Evolutionary conservation across 2,888 invertebrate species (phyloP).

Genomic region (Noctua pronuba): DNA sequence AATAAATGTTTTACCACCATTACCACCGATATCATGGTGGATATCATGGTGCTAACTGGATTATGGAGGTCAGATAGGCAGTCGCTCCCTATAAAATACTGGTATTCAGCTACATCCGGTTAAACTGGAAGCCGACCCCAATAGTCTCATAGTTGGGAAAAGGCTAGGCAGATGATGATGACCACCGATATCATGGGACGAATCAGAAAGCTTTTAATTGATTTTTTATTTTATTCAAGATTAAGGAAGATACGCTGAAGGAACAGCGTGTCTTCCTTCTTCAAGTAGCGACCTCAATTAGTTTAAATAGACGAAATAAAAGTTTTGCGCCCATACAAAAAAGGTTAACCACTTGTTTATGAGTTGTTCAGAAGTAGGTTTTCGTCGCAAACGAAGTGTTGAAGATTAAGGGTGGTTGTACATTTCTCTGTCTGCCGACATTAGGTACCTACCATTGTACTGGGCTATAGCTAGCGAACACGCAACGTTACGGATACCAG

Average conservation of each 20-base stretch:
- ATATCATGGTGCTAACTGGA: too few relatives aligned
- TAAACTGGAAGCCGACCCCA: too few relatives aligned
- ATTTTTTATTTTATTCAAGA: background rate
- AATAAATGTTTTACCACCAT: background rate
- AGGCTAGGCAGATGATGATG: too few relatives aligned
- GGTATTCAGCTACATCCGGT: too few relatives aligned
- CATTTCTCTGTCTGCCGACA: constrained; percentile 19
- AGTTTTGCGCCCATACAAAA: constrained; percentile 1
- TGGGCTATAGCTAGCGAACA: constrained; percentile 15
- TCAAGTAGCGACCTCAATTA: background rate
- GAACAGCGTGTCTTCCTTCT: background rate
- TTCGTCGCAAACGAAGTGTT: constrained; percentile 25
- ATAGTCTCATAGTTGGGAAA: too few relatives aligned
- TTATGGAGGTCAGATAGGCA: too few relatives aligned
- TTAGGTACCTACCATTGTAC: constrained; percentile 20
- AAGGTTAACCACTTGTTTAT: constrained; percentile 31
- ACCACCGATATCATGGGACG: background rate
- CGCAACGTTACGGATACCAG: constrained; percentile 17
- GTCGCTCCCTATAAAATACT: too few relatives aligned
- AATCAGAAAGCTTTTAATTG: background rate
- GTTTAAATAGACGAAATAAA: background rate
- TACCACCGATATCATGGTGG: background rate
- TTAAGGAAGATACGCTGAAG: too few relatives aligned
- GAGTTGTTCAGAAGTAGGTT: constrained; percentile 22
- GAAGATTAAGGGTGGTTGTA: constrained; percentile 26